Conservation (phyloP, 2,113 vertebrate genomes). For the Zosterops lateralis region DNA sequence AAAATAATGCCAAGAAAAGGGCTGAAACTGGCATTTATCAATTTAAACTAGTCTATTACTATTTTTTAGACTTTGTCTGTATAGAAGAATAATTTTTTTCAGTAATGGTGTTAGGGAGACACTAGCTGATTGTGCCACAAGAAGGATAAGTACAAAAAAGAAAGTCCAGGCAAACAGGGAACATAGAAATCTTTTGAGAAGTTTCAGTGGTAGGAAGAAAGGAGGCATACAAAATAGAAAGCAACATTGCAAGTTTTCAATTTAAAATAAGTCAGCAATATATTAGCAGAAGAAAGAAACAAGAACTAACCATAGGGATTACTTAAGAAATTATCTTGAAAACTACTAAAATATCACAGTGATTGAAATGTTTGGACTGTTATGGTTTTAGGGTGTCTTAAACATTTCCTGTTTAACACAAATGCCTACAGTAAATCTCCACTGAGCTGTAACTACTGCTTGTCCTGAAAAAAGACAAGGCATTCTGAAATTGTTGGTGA, state of each 20-base stretch:
- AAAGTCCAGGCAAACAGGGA: not conserved
- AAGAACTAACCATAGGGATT: not conserved
- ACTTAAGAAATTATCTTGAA: not conserved
- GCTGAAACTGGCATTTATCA: not conserved
- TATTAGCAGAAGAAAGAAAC: not conserved
- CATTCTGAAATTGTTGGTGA: not conserved
- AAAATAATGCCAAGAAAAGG: not conserved
- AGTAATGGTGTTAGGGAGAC: not conserved
- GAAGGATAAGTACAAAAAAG: not conserved
- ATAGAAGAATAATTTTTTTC: not conserved
- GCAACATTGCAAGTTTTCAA: not conserved
- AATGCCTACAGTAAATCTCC: not conserved
- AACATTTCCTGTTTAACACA: not conserved
- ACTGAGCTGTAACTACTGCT: not conserved
- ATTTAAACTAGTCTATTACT: not conserved
- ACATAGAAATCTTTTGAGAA: not conserved
- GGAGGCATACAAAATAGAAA: not conserved
- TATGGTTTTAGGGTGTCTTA: not conserved
- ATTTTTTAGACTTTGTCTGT: not conserved
- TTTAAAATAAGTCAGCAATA: not conserved
- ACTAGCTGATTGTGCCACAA: not conserved
- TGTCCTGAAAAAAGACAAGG: not conserved
- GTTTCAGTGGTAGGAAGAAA: not conserved
- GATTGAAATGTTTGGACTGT: not conserved
- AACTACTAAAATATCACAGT: not conserved